These are phyloP conservation scores for Synaphobranchus kaupii DNA, from an alignment of 2,797 vertebrate genomes.

Conservation along the genomic window DNA sequence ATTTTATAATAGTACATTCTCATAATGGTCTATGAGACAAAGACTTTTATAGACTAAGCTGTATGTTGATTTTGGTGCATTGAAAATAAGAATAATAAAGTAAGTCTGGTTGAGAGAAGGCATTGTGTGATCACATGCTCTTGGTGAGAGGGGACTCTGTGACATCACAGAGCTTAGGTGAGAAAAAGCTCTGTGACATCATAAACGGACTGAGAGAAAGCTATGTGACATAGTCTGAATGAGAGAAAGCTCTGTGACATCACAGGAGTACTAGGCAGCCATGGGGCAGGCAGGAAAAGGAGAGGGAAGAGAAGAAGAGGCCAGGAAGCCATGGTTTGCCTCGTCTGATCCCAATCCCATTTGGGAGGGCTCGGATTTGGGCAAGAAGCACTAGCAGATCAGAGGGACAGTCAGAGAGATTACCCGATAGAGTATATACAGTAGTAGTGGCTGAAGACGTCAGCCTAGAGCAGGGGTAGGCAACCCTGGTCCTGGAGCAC, in stretches of 20 bases:
- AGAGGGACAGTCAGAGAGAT: neutral
- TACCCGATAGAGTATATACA: neutral
- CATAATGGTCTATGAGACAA: neutral
- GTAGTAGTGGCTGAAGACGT: neutral
- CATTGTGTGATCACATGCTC: neutral
- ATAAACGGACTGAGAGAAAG: neutral
- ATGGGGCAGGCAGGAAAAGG: neutral
- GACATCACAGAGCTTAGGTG: neutral
- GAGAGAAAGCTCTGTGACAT: neutral
- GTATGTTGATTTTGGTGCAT: neutral
- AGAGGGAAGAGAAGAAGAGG: neutral
- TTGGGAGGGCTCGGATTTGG: neutral
- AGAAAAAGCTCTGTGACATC: slow-evolving; percentile 2
- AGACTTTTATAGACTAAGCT: neutral
- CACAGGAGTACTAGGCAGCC: neutral
- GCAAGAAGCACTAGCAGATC: neutral
- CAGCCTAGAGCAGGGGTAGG: neutral
- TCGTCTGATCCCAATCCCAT: neutral
- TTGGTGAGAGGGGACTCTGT: neutral
- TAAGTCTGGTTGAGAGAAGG: neutral
- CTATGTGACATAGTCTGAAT: neutral
- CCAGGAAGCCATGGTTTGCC: neutral
- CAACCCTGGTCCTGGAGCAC: no score
- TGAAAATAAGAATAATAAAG: neutral
- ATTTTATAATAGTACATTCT: neutral